These are phyloP conservation scores for Matsumurasca onukii DNA, from an alignment of 1,140 invertebrate genomes.

Conservation along the genomic window DNA sequence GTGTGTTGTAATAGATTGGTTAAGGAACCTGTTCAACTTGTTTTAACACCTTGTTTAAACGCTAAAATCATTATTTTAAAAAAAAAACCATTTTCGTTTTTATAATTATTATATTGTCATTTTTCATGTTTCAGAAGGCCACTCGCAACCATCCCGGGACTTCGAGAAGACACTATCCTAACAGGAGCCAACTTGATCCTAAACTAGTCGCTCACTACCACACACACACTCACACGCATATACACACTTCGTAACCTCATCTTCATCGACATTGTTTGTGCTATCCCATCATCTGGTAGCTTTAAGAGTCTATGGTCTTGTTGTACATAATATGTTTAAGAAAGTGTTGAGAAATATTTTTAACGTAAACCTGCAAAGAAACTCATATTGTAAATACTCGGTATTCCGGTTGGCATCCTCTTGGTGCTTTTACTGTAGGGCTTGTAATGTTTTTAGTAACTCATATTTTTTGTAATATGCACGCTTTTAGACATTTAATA, in stretches of 20 bases:
- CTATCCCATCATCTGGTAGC: neutral
- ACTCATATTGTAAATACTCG: too few relatives aligned
- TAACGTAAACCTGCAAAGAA: neutral
- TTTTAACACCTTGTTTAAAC: too few relatives aligned
- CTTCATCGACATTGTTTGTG: neutral
- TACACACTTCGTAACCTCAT: neutral
- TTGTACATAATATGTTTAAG: neutral
- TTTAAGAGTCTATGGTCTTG: neutral
- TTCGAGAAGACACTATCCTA: conserved; percentile 34
- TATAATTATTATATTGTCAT: too few relatives aligned
- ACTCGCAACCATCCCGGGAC: conserved; percentile 29
- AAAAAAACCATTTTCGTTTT: too few relatives aligned
- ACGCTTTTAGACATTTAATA: too few relatives aligned
- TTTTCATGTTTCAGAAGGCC: conserved; percentile 30
- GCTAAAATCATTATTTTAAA: too few relatives aligned
- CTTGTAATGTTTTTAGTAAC: too few relatives aligned
- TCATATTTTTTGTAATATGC: too few relatives aligned
- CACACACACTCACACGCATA: neutral
- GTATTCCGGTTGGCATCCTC: too few relatives aligned
- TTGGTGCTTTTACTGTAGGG: too few relatives aligned
- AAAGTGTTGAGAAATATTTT: neutral
- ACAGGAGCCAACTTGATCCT: conserved; percentile 34
- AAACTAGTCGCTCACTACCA: conserved; percentile 30
- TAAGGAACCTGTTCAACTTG: too few relatives aligned
- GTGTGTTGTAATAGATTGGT: too few relatives aligned